Evolutionary conservation across 2,113 vertebrate species (phyloP), one percentile per base, ranked within the genome.

Genomic region (Oxyura jamaicensis): DNA sequence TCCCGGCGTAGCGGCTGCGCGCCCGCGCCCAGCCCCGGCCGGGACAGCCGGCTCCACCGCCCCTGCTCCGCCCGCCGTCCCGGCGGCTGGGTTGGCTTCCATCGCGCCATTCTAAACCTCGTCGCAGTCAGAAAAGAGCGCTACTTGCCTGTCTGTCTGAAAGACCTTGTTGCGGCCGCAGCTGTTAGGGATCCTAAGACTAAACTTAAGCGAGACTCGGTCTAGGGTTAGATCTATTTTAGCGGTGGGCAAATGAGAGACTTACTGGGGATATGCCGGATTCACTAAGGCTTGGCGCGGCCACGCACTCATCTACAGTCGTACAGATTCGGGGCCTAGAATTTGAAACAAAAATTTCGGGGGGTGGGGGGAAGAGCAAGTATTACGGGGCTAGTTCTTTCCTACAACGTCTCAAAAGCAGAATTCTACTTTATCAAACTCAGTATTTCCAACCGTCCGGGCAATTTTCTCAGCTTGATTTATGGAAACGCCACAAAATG

Each of bases 361-460:
- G 53, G 39, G 10, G 8, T 15, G 28, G 5, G n/a, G 39, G 11
- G 6, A 48, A 48, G 20, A 22, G 25, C 3, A 67, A 81, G 23
- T 52, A 48, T 13, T 2, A 58, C 0, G 3, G 6, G 9, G 3
- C 4, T 73, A 41, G 17, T 50, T n/a, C 25, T 68, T 60, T 33
- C 39, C 3, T 19, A 8, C 7, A 20, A 25, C 31, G 75, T 7
- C 41, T 28, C 14, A 21, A 39, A 67, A 21, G 10, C 42, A 44
- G 19, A 59, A 83, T n/a, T 72, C 8, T 10, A 5, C 46, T 50
- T 53, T 42, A 42, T 29, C 67, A 22, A 65, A 28, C 6, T 36
- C 5, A 8, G 2, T 2, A 1, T 41, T 76, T 58, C 8, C 35
- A n/a, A 60, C 13, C 1, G 1, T 8, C 20, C 2, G 4, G 48